Conservation (phyloP, 2,888 invertebrate species). For the Myopa testacea region DNA sequence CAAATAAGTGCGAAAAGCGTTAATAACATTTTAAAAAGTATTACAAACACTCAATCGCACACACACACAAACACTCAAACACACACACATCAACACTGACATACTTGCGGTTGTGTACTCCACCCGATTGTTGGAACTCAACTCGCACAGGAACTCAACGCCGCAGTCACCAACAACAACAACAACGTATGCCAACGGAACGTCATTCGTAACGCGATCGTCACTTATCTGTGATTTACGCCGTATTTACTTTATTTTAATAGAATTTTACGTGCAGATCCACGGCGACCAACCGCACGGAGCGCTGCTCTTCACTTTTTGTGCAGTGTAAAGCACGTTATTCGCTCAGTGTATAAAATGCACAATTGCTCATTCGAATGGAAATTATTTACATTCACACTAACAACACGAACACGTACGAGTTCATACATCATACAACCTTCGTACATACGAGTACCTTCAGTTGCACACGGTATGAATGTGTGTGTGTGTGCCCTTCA, state of each 20-base stretch:
- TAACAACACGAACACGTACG: not conserved
- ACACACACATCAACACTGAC: not conserved
- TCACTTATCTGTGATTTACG: constrained; percentile 67
- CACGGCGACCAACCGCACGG: not conserved
- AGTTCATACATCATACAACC: not conserved
- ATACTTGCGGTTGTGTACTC: not conserved
- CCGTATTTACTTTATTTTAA: constrained; percentile 66
- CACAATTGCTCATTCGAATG: constrained; percentile 65
- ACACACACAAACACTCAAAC: not conserved
- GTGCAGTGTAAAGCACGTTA: constrained; percentile 11
- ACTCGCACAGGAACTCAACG: not conserved
- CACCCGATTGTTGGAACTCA: not conserved
- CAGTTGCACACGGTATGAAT: not conserved
- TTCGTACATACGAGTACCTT: not conserved
- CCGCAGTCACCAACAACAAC: not conserved
- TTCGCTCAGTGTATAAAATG: constrained; percentile 48
- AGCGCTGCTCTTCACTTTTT: not conserved
- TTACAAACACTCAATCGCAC: not conserved
- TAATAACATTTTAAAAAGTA: constrained; percentile 30
- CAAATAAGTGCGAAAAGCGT: constrained; percentile 36
- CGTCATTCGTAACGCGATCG: constrained; percentile 24
- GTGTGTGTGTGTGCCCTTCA: constrained; percentile 18
- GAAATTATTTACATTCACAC: constrained; percentile 65
- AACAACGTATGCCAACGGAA: not conserved
- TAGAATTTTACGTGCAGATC: constrained; percentile 60